Evolutionary conservation across 2,888 invertebrate species (phyloP).

Genomic region (Euplexia lucipara): DNA sequence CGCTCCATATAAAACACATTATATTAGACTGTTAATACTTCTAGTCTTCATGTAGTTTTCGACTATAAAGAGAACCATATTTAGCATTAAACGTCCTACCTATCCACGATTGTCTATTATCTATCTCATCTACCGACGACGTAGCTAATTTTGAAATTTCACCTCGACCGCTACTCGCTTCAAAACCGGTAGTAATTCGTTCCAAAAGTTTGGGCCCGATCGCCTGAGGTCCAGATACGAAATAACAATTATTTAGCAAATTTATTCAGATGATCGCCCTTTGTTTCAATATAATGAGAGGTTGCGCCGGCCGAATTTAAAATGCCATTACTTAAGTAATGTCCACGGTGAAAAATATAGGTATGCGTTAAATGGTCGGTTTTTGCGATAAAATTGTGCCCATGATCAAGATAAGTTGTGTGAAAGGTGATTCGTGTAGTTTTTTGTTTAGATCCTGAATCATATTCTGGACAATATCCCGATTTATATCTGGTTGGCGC

Average conservation of each 20-base stretch:
- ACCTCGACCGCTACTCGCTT: slow-evolving; percentile 20
- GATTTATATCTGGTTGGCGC: too few relatives aligned
- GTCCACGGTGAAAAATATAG: slow-evolving; percentile 63
- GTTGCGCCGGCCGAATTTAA: slow-evolving; percentile 79
- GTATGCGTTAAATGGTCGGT: slow-evolving; percentile 36
- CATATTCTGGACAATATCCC: too few relatives aligned
- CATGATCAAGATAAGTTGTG: slow-evolving; percentile 30
- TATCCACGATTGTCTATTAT: not conserved
- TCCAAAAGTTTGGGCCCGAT: slow-evolving; percentile 59
- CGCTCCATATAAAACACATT: not conserved
- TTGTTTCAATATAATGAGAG: slow-evolving; percentile 84
- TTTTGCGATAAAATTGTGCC: slow-evolving; percentile 48
- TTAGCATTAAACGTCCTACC: not conserved
- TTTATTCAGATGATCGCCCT: slow-evolving; percentile 86
- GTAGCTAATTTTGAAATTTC: not conserved
- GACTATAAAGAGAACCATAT: not conserved
- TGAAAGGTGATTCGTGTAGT: not conserved
- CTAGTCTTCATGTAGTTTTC: too few relatives aligned
- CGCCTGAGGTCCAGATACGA: slow-evolving; percentile 75
- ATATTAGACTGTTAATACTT: not conserved
- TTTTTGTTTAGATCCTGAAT: slow-evolving; percentile 6
- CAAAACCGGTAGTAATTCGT: slow-evolving; percentile 49
- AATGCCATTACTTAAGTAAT: slow-evolving; percentile 81
- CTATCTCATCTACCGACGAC: too few relatives aligned
- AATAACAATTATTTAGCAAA: slow-evolving; percentile 89